A percentile compares a stretch with the other conserved stretches of the same genome.
Conservation (phyloP, 1,140 invertebrate genomes). For the Oreohelix idahoensis region DNA sequence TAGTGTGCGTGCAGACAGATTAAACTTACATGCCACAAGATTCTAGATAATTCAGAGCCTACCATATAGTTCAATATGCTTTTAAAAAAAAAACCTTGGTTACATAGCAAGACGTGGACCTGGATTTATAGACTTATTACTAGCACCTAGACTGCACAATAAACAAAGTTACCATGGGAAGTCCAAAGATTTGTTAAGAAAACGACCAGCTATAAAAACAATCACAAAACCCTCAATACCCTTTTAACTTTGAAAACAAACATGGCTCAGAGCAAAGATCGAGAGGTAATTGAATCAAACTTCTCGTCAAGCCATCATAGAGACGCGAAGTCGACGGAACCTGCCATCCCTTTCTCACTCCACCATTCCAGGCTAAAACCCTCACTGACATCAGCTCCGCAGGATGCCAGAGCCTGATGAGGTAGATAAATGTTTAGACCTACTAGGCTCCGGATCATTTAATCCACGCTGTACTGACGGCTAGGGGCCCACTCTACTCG, state of each 20-base stretch:
- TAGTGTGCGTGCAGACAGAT: too few species aligned
- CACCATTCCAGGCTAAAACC: not conserved
- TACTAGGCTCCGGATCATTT: not conserved
- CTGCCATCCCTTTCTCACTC: not conserved
- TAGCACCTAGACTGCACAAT: not conserved
- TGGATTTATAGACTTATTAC: not conserved
- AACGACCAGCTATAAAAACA: not conserved
- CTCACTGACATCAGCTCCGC: not conserved
- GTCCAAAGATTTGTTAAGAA: not conserved
- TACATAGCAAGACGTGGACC: not conserved
- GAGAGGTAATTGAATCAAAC: not conserved
- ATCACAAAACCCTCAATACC: not conserved
- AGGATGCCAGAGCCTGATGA: slow-evolving; percentile 1
- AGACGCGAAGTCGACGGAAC: not conserved
- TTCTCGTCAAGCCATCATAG: not conserved
- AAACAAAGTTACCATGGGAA: not conserved
- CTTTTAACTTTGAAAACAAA: slow-evolving; percentile 11
- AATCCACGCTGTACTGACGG: too few species aligned
- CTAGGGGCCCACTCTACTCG: not conserved
- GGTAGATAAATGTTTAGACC: slow-evolving; percentile 6
- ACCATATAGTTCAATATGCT: too few species aligned
- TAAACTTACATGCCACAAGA: too few species aligned
- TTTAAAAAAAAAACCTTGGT: too few species aligned
- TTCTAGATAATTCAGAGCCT: too few species aligned
- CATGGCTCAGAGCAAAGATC: not conserved